Evolutionary conservation across 1,140 invertebrate genomes (phyloP), one percentile per base, ranked within the genome.

Genomic region (Doryteuthis pealeii): DNA sequence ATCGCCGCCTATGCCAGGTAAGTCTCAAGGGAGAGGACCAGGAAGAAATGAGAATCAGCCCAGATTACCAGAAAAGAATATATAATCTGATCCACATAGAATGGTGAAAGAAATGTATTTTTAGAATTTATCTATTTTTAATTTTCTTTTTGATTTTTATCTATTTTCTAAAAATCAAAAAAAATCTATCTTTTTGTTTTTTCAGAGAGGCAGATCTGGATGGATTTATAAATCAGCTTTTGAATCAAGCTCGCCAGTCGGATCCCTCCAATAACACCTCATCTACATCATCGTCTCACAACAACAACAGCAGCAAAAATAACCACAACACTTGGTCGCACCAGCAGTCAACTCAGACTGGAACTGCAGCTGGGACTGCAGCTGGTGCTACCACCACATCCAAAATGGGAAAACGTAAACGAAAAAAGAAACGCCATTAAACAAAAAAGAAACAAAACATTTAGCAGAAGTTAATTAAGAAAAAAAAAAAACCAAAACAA

Each of bases 151-250:
- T n/a, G n/a, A n/a, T n/a, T n/a, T n/a, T n/a, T n/a, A n/a, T n/a
- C n/a, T n/a, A n/a, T n/a, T n/a, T n/a, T n/a, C n/a, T n/a, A n/a
- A n/a, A n/a, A n/a, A n/a, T n/a, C n/a, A n/a, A n/a, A n/a, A n/a
- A n/a, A n/a, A n/a, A n/a, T n/a, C 35, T 40, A 40, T 40, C 10
- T 40, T 40, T 40, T 40, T 40, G 3, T 69, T 74, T 76, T 78
- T 81, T 76, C 79, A 91, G 91, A 71, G 91, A 91, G 82, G 89
- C 90, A 65, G 91, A 91, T 84, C 86, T 91, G 69, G 91, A 92
- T 81, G 90, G 91, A 78, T 91, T 92, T 81, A 85, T 92, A 76
- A 91, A 91, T 80, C 90, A 90, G 84, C 83, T 92, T 58, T 91
- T 91, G 81, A 81, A 84, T 74, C 81, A 82, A 77, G 80, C 84